phyloP scores from a whole-genome alignment of 92 coral and sea anemone species.

The Muricea muricata region DNA sequence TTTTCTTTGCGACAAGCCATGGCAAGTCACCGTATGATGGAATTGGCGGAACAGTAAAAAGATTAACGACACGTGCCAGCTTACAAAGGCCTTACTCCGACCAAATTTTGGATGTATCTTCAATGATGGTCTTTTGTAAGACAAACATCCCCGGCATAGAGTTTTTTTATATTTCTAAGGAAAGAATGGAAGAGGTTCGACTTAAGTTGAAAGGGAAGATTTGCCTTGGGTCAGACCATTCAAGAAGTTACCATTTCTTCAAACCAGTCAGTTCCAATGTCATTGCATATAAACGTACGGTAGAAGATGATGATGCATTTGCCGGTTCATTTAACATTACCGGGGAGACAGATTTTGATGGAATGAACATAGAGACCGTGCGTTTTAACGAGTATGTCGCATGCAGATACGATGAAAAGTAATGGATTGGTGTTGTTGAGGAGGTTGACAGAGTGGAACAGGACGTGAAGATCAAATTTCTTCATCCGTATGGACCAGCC shows the following conservation, averaged over 20 bases:
- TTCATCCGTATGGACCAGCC: slow-evolving; percentile 43
- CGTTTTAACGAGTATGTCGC: too few relatives aligned
- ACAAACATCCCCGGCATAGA: background rate
- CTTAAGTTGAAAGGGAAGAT: background rate
- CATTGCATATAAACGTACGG: background rate
- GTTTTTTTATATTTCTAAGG: slow-evolving; percentile 24
- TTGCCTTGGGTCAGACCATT: background rate
- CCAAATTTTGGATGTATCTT: background rate
- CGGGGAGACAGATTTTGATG: background rate
- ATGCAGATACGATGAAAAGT: too few relatives aligned
- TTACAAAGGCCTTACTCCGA: background rate
- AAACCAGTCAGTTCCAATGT: background rate
- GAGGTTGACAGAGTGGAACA: too few relatives aligned
- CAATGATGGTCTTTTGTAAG: slow-evolving; percentile 11
- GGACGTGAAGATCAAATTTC: slow-evolving; percentile 15
- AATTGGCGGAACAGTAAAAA: slow-evolving; percentile 47
- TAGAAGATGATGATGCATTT: background rate
- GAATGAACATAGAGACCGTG: background rate
- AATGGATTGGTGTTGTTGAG: too few relatives aligned
- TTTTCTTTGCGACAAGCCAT: too few relatives aligned
- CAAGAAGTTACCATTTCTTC: slow-evolving; percentile 11
- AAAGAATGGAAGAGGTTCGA: background rate
- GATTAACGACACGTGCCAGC: slow-evolving; percentile 42
- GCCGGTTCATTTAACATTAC: background rate
- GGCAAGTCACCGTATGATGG: slow-evolving; percentile 43